Percentiles rank a stretch among this genome's conserved stretches.
Conservation (phyloP, 2,797 vertebrate genomes). For the Arctocebus calabarensis region DNA sequence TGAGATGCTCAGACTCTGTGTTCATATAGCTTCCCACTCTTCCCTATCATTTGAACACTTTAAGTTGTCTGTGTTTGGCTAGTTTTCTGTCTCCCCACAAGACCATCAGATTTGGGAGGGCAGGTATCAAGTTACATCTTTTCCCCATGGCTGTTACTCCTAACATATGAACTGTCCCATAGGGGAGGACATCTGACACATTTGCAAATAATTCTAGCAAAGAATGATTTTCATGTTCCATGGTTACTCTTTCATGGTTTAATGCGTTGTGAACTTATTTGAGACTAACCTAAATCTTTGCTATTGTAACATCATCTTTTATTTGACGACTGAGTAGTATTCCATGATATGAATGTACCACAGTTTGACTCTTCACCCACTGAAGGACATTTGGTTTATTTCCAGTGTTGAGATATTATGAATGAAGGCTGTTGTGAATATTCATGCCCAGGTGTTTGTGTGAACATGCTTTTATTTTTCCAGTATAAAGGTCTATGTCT, state of each 20-base stretch:
- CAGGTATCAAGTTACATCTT: background rate
- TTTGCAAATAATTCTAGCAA: slow-evolving; percentile 26
- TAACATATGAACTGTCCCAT: background rate
- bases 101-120: background rate
- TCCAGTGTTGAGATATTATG: background rate
- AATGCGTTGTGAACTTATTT: slow-evolving; percentile 13
- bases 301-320: background rate
- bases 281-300: slow-evolving; percentile 4
- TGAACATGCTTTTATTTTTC: slow-evolving; percentile 20
- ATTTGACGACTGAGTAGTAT: background rate
- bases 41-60: background rate
- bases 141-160: background rate
- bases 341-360: background rate
- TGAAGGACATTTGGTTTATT: background rate
- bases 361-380: background rate
- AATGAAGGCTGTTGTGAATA: background rate
- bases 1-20: background rate
- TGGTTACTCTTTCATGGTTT: background rate
- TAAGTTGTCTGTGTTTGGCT: background rate
- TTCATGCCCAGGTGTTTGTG: background rate
- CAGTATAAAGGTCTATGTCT: background rate
- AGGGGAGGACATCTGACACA: background rate
- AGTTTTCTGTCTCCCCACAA: background rate
- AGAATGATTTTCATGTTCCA: background rate
- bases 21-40: background rate